These are phyloP conservation scores for Poecilus cupreus DNA, from an alignment of 2,888 invertebrate species.

Conservation along the genomic window DNA sequence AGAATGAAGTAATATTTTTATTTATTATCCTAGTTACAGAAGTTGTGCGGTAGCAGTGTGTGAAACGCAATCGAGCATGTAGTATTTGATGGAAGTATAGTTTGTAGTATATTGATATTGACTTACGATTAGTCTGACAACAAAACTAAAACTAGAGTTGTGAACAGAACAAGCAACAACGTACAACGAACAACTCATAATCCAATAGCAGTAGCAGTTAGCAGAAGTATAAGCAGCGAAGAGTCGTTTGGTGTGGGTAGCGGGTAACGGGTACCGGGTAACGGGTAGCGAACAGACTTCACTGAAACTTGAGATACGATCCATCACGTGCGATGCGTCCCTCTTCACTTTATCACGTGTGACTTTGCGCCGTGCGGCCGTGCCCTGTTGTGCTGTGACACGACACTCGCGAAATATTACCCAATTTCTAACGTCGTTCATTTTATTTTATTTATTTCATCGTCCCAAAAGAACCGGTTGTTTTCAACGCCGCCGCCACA, in stretches of 20 bases:
- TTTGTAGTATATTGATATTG: conserved; percentile 12
- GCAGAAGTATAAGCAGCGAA: not conserved
- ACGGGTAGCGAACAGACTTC: conserved; percentile 5
- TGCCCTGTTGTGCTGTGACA: conserved; percentile 48
- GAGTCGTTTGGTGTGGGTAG: conserved; percentile 1
- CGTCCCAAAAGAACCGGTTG: conserved; percentile 37
- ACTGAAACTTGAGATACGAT: conserved; percentile 53
- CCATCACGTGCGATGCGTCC: conserved; percentile 54
- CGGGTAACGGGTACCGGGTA: not conserved
- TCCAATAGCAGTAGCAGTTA: not conserved
- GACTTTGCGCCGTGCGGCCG: conserved; percentile 48
- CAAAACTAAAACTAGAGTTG: conserved; percentile 24
- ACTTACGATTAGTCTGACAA: conserved; percentile 24
- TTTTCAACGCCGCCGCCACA: conserved; percentile 38
- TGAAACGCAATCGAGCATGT: not conserved
- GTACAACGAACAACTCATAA: conserved; percentile 22
- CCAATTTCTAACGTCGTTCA: conserved; percentile 53
- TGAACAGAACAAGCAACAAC: conserved; percentile 17
- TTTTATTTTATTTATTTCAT: conserved; percentile 54
- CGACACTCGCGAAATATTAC: conserved; percentile 50
- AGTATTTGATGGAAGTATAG: not conserved
- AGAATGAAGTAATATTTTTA: too few relatives aligned
- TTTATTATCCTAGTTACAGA: too few relatives aligned
- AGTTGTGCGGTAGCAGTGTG: too few relatives aligned
- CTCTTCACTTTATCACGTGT: conserved; percentile 52